Evolutionary conservation across 2,797 vertebrate species (phyloP).

Genomic region (Poeciliopsis presidionis): DNA sequence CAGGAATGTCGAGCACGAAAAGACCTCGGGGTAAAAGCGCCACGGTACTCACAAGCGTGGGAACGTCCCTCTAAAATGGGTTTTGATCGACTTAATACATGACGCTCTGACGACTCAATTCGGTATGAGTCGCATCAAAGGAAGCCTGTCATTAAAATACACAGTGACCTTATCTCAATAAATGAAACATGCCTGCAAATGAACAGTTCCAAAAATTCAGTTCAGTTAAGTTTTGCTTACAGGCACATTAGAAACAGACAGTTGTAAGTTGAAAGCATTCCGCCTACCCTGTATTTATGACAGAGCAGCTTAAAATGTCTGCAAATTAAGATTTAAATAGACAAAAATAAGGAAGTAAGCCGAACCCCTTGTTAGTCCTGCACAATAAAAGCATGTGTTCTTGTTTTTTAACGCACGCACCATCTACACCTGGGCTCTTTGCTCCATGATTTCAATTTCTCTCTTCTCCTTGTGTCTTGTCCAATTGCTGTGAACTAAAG

Average conservation of each 20-base stretch:
- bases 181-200: not conserved
- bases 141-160: not conserved
- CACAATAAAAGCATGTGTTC: not conserved
- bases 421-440: no score
- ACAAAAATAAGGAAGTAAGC: not conserved
- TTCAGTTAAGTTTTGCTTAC: not conserved
- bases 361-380: not conserved
- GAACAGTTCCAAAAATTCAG: not conserved
- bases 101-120: not conserved
- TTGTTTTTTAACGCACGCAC: not conserved
- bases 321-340: not conserved
- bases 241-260: not conserved
- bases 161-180: not conserved
- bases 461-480: no score
- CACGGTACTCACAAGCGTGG: not conserved
- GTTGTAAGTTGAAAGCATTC: not conserved
- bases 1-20: not conserved
- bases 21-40: not conserved
- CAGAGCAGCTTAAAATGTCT: not conserved
- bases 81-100: not conserved
- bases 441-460: no score
- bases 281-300: not conserved
- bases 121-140: not conserved
- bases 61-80: not conserved
- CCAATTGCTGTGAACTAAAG: no score